Base-by-base conservation (phyloP, 1,140 invertebrate species). In the Arctopsyche grandis region DNA sequence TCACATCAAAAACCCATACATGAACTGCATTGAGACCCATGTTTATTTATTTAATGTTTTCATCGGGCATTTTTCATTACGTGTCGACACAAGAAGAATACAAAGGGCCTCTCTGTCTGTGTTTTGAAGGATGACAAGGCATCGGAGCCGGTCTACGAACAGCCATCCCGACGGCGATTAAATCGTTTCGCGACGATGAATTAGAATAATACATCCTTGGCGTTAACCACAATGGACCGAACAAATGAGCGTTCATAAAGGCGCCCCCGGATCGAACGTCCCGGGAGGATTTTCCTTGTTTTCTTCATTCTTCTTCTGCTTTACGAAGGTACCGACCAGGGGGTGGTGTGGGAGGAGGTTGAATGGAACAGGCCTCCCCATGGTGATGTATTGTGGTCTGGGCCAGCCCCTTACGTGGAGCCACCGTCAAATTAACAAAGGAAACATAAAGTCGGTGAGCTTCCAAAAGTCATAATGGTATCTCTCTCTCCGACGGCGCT, bases 391-490 rank as follows among this genome's bases (percentile, higher is more conserved):
- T 48, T 74, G 38, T 48, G 43, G 14, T 12, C 38, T 29, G 38
- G 38, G 69, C 10, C 22, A n/a, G 10, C 70, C 16, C n/a, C 44
- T n/a, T 48, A 74, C 46, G 74, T 14, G n/a, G 12, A 22, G 9
- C 63, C 21, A 26, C 52, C 43, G 21, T 76, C 74, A 63, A 76
- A 76, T 76, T 76, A 76, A 76, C 74, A 76, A 76, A 76, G 74
- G 74, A 76, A 76, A 76, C 74, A 63, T 76, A 63, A 76, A 76
- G 74, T 76, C 48, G 22, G 73, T 60, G 48, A 60, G 26, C 22
- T 75, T 75, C 73, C 73, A 75, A 21, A 29, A 58, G 48, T 58
- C 52, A 60, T 75, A 75, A 75, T 58, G 43, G 48, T 76, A 58
- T 76, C 74, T 58, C 52, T 26, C 9, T 12, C 5, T 56, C 16